phyloP scores from a whole-genome alignment of 2,888 invertebrate genomes.

The Unio pictorum region DNA sequence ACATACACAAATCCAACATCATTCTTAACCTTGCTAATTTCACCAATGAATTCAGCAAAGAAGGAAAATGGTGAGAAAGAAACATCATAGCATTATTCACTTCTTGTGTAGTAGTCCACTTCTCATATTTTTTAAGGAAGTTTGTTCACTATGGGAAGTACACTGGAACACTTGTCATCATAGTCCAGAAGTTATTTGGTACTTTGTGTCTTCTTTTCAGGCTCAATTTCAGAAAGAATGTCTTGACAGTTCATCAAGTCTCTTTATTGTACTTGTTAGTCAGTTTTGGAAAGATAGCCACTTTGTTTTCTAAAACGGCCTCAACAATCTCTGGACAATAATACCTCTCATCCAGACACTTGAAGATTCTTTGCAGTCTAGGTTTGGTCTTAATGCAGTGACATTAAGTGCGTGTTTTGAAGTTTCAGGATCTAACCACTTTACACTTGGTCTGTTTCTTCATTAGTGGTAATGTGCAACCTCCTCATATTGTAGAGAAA shows the following conservation, averaged over 20 bases:
- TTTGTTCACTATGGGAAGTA: conserved; percentile 10
- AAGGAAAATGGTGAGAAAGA: conserved; percentile 13
- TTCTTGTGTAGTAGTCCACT: conserved; percentile 4
- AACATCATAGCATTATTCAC: not conserved
- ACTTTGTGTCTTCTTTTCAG: conserved; percentile 7
- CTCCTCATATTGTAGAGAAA: conserved; percentile 12
- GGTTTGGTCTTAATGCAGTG: conserved; percentile 13
- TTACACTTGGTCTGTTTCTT: conserved; percentile 22
- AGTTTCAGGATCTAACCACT: conserved; percentile 17
- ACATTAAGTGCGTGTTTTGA: conserved; percentile 16
- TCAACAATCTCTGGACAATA: conserved; percentile 17
- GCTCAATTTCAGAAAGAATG: conserved; percentile 11
- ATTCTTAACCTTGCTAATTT: conserved; percentile 7
- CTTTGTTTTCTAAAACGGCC: conserved; percentile 4
- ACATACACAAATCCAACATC: conserved; percentile 10
- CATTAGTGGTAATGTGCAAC: conserved; percentile 6
- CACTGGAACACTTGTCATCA: conserved; percentile 8
- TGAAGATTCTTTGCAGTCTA: conserved; percentile 13
- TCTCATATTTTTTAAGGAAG: conserved; percentile 12
- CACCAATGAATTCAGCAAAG: conserved; percentile 4
- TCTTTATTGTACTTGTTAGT: conserved; percentile 2
- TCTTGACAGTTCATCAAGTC: conserved; percentile 8
- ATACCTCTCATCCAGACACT: conserved; percentile 17
- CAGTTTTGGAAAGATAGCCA: conserved; percentile 11
- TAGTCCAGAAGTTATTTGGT: conserved; percentile 4